A percentile compares a stretch with the other conserved stretches of the same genome.
Conservation (phyloP, 64 coral and sea anemone genomes). For the Actinia tenebrosa region DNA sequence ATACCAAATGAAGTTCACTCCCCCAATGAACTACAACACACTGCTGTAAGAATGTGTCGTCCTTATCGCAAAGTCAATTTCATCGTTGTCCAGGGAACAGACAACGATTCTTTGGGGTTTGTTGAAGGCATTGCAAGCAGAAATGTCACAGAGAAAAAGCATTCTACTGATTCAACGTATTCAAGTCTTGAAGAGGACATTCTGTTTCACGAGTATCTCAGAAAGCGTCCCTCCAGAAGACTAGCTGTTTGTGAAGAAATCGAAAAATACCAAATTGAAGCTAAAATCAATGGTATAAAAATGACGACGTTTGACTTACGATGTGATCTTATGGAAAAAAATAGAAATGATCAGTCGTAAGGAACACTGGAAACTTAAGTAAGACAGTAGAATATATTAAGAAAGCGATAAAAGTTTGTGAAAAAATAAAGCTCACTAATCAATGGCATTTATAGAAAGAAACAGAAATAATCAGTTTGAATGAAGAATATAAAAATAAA, state of each 20-base stretch:
- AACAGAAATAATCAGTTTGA: too few species aligned
- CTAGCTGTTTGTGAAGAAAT: not conserved
- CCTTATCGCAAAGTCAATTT: not conserved
- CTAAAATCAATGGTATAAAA: not conserved
- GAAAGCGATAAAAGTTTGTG: too few species aligned
- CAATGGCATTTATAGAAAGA: too few species aligned
- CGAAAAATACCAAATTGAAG: not conserved
- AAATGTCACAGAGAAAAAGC: not conserved
- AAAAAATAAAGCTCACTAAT: too few species aligned
- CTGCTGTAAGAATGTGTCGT: not conserved
- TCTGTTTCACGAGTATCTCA: not conserved
- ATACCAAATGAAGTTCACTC: not conserved
- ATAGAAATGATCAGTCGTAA: not conserved
- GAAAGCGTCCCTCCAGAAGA: not conserved
- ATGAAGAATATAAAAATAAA: too few species aligned
- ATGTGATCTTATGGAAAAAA: too few species aligned
- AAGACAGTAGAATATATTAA: too few species aligned
- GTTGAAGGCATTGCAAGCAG: not conserved
- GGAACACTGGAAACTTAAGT: too few species aligned
- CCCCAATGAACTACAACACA: not conserved
- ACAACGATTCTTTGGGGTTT: not conserved
- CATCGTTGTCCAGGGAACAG: not conserved
- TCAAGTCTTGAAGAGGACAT: not conserved
- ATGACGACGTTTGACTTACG: too few species aligned
- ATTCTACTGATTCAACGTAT: not conserved